phyloP scores from a whole-genome alignment of 2,113 vertebrate species.

The Pelecanus crispus region DNA sequence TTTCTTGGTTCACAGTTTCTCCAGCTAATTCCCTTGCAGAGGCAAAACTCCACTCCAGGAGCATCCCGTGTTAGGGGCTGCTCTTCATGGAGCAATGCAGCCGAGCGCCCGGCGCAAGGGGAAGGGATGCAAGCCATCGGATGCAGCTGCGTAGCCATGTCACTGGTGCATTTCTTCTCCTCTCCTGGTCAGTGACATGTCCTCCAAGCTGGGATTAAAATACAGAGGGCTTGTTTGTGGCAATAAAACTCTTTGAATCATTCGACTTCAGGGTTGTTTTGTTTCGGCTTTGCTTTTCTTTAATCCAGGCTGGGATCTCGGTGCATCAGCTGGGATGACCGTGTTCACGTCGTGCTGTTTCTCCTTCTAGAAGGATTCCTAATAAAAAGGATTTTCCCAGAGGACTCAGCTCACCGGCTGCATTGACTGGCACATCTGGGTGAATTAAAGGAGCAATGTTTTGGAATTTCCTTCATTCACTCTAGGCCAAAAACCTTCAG shows the following conservation, averaged over 20 bases:
- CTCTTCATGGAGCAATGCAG: not conserved
- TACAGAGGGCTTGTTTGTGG: not conserved
- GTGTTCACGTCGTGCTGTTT: not conserved
- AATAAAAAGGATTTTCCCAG: not conserved
- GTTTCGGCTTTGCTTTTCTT: not conserved
- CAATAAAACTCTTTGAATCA: not conserved
- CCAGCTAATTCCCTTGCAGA: not conserved
- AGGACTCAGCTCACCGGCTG: not conserved
- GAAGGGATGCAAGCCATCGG: not conserved
- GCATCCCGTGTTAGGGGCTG: not conserved
- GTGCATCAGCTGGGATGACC: not conserved
- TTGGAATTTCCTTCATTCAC: not conserved
- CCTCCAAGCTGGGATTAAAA: not conserved
- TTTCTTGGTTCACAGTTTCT: not conserved
- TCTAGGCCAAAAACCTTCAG: not conserved
- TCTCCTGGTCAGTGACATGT: not conserved
- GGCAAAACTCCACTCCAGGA: not conserved
- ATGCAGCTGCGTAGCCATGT: not conserved
- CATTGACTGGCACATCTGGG: not conserved
- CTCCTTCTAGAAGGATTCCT: not conserved
- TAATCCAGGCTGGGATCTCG: not conserved
- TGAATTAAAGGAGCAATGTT: not conserved
- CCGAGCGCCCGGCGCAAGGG: accelerated
- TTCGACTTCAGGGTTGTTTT: not conserved
- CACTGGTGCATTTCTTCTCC: not conserved